phyloP scores from a whole-genome alignment of 2,113 vertebrate species.

The Grus americana region DNA sequence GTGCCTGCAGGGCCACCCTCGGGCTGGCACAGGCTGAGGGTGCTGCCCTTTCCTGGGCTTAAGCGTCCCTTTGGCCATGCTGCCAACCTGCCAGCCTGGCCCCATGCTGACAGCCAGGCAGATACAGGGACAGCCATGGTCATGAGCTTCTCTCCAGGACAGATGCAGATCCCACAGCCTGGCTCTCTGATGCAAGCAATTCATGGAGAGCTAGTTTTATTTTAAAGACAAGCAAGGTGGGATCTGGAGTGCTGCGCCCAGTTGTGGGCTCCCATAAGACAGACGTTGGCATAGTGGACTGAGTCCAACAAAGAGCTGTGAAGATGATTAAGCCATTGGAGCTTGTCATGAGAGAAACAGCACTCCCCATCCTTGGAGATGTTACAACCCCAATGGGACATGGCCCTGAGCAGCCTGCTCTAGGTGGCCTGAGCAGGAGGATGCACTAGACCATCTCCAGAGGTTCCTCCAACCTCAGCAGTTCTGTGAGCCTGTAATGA shows the following conservation, averaged over 20 bases:
- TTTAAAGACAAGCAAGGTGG: not conserved
- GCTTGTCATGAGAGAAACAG: rapidly evolving
- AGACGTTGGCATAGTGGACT: rapidly evolving
- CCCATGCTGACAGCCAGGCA: rapidly evolving
- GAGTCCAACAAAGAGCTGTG: not conserved
- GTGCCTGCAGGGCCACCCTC: not conserved
- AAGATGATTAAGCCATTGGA: not conserved
- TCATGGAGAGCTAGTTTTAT: not conserved
- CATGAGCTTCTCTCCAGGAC: not conserved
- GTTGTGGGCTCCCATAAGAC: not conserved
- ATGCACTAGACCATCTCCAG: not conserved
- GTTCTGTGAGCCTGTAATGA: not conserved
- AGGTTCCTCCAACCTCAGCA: not conserved
- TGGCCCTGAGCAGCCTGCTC: not conserved
- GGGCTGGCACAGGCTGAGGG: not conserved
- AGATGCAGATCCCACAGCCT: not conserved
- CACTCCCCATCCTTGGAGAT: not conserved
- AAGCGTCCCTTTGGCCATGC: not conserved
- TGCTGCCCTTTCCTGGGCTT: not conserved
- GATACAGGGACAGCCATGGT: rapidly evolving
- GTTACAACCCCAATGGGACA: not conserved
- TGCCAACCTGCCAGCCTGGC: not conserved
- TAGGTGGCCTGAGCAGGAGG: not conserved
- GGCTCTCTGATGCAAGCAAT: not conserved
- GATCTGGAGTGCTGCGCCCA: not conserved